Evolutionary conservation across 2,797 vertebrate species (phyloP).

Genomic region (Phataginus tetradactyla): DNA sequence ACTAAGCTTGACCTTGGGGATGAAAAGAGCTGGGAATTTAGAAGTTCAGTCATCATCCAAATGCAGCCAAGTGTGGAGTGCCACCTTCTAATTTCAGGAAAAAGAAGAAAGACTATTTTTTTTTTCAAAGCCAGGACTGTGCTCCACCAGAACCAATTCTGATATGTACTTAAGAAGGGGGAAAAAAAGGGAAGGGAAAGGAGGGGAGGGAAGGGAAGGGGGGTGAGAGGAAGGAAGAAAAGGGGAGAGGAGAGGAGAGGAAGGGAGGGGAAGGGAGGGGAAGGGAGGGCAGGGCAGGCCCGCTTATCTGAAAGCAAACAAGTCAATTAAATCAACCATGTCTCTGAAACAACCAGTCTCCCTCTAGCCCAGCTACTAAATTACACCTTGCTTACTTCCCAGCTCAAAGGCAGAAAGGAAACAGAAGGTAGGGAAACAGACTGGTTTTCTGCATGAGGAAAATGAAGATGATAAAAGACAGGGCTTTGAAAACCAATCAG

Average conservation of each 20-base stretch:
- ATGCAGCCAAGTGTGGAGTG: not conserved
- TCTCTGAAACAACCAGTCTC: conserved; percentile 48
- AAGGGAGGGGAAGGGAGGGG: no score
- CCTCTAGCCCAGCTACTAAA: conserved; percentile 61
- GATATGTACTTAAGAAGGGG: not conserved
- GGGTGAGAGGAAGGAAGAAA: no score
- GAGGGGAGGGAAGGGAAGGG: no score
- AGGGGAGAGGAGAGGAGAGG: no score
- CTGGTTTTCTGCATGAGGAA: conserved; percentile 80
- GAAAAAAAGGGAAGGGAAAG: no score
- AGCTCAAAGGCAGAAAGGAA: conserved; percentile 69
- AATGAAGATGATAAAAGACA: conserved; percentile 80
- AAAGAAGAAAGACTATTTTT: conserved; percentile 20
- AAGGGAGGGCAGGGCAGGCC: no score
- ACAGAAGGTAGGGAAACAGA: conserved; percentile 75
- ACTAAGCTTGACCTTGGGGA: conserved; percentile 37
- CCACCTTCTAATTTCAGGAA: conserved; percentile 27
- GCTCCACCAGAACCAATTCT: conserved; percentile 20
- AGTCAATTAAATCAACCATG: conserved; percentile 60
- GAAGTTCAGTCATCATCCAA: conserved; percentile 22
- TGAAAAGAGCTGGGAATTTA: not conserved
- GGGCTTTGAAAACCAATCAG: conserved; percentile 84
- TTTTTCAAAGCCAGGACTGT: not conserved
- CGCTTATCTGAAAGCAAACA: conserved; percentile 56
- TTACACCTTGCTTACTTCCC: conserved; percentile 79